Base-by-base conservation (phyloP, 2,888 invertebrate species). In the Neoaliturus tenellus region DNA sequence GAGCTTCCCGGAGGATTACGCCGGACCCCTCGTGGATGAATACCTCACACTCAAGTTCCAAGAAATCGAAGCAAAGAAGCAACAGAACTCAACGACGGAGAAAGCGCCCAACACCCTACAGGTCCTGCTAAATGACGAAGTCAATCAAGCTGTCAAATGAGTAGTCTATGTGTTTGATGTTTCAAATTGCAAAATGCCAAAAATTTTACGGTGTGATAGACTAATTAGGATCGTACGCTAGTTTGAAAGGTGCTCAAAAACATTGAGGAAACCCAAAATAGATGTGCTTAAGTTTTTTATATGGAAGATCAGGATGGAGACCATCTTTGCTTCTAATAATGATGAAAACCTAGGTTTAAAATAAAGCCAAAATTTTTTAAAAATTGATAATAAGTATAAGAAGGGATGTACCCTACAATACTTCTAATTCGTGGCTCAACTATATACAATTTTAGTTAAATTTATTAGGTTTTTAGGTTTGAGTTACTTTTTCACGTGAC, bases 1-100 rank as follows among this genome's bases (percentile, higher is more conserved):
- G 0, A 97, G 96, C 90, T 97, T 97, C 89, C 97, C 97, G 0
- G 97, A 97, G 90, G 97, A 97, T 89, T 97, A 96, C 89, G 95
- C 95, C 87, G 97, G 97, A 10, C 97, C 97, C 8, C 92, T 97
- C 88, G 97, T 97, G 10, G 97, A 97, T 89, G 95, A 96, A 91
- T 97, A 97, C 89, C 91, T 97, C 80, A 95, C 95, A 14, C 91
- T 96, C 83, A 97, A 97, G 89, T 97, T 96, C 89, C 94, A 95
- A 91, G 96, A 97, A 91, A 95, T 96, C 95, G 96, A 97, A 90
- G 95, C 95, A 87, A 93, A 94, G 86, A 89, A 89, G 86, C 93
- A 92, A 87, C 93, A 92, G 87, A 82, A 82, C 35, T 35, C 28
- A 17, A 81, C 69, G n/a, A 48, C 71, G 1, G 73, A 69, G 55